Conservation (phyloP, 2,888 invertebrate genomes). For the Eupelmus urozonus region DNA sequence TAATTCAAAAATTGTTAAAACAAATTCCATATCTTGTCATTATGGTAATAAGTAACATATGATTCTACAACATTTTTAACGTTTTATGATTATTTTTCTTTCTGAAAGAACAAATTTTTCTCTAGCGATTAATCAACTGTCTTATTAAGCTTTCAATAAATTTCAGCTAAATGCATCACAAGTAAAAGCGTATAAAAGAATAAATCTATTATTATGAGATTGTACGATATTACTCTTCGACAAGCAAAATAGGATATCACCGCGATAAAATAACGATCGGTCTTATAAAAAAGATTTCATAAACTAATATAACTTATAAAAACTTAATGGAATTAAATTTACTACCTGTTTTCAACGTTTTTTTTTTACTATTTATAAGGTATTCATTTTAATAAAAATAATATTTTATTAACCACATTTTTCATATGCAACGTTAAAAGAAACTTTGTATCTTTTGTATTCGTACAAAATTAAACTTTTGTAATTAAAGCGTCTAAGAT, state of each 20-base stretch:
- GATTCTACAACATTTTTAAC: background rate
- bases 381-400: slow-evolving; percentile 15
- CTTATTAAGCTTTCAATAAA: slow-evolving; percentile 18
- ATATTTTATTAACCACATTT: background rate
- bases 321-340: slow-evolving; percentile 10
- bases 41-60: background rate
- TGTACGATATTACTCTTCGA: background rate
- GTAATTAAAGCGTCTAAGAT: too few species aligned
- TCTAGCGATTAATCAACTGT: slow-evolving; percentile 24
- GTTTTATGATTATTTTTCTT: background rate
- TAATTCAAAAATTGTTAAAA: background rate
- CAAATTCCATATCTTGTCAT: too few species aligned
- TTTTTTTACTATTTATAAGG: background rate
- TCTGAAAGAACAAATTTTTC: background rate
- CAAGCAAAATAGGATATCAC: background rate
- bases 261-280: slow-evolving; percentile 4
- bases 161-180: slow-evolving; percentile 33
- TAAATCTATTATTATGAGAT: too few species aligned
- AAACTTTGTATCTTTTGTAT: background rate
- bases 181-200: slow-evolving; percentile 28
- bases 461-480: slow-evolving; percentile 25
- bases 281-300: slow-evolving; percentile 3
- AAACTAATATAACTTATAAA: background rate
- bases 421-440: background rate
- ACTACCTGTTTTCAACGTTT: slow-evolving; percentile 12